Evolutionary conservation across 2,888 invertebrate species (phyloP), one percentile per base, ranked within the genome.

Genomic region (Euzetes globulus): DNA sequence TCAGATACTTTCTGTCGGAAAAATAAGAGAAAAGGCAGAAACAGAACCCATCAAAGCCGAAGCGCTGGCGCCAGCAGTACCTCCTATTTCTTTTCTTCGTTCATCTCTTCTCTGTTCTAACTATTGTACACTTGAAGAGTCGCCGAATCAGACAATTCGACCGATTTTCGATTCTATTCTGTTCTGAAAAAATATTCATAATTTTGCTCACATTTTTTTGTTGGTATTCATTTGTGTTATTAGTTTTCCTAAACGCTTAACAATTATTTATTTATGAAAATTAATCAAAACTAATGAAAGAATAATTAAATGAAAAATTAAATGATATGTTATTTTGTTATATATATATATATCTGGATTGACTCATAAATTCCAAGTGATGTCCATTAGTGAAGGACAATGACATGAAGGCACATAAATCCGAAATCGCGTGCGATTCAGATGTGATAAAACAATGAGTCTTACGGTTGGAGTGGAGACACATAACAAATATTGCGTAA

Each of bases 51-150:
- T 70, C 70, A 70, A 70, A 70, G 70, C 73, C 73, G 58, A 29
- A 55, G 72, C 72, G 60, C 58, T 72, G 72, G 72, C 72, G 60
- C 55, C 72, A 72, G 72, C 17, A 50, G 71, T 37, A 60, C 72
- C 55, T 72, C 72, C 60, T 72, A 58, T 72, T 72, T 72, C 72
- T 55, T 72, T 60, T 72, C 72, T 72, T 60, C 27, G 22, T n/a
- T 70, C 70, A 70, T 70, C 47, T 41, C 63, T 37, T 37, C 29
- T 29, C 17, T n/a, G 29, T 33, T 33, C 37, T 65, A 33, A 37
- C 19, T 33, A 65, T 65, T 65, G 63, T 37, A 70, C 19, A 47
- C 70, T 70, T 25, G 70, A 50, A 72, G 72, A 72, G 50, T 58
- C 37, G 50, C 52, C 55, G 41, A 58, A 58, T 52, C 25, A 50